Evolutionary conservation across 2,113 vertebrate species (phyloP).

Genomic region (Pteruthius melanotis): DNA sequence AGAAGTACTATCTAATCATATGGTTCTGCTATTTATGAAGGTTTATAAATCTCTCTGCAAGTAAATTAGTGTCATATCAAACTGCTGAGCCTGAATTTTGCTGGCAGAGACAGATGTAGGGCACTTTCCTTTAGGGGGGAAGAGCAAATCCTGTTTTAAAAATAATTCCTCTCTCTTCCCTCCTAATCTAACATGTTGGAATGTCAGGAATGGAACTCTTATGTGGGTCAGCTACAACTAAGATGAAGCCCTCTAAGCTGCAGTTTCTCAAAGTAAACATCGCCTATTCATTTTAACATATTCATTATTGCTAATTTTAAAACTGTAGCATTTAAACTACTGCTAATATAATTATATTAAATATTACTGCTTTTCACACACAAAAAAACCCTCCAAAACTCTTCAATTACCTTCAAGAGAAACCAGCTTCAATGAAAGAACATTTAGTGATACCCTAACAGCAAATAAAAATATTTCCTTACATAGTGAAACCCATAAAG

Average conservation of each 20-base stretch:
- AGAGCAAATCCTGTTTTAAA: constrained; percentile 27
- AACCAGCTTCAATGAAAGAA: not conserved
- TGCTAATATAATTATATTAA: not conserved
- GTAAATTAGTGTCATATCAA: constrained; percentile 62
- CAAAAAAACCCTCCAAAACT: fast-evolving
- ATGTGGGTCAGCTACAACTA: not conserved
- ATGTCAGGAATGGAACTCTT: not conserved
- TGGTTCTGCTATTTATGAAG: constrained; percentile 55
- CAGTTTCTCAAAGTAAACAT: not conserved
- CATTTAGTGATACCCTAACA: not conserved
- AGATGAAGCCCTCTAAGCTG: not conserved
- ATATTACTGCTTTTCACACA: not conserved
- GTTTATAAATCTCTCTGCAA: constrained; percentile 61
- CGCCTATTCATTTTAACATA: not conserved
- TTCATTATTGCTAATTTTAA: not conserved
- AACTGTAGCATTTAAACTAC: not conserved
- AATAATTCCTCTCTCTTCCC: not conserved
- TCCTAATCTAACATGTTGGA: not conserved
- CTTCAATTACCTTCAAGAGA: not conserved
- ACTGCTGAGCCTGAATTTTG: constrained; percentile 61
- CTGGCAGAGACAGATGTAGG: constrained; percentile 49
- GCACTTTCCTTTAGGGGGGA: not conserved
- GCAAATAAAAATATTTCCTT: not conserved
- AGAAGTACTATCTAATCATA: constrained; percentile 59
- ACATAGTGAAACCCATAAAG: not conserved